phyloP scores from a whole-genome alignment of 92 coral and sea anemone genomes.

The Palythoa grandis region DNA sequence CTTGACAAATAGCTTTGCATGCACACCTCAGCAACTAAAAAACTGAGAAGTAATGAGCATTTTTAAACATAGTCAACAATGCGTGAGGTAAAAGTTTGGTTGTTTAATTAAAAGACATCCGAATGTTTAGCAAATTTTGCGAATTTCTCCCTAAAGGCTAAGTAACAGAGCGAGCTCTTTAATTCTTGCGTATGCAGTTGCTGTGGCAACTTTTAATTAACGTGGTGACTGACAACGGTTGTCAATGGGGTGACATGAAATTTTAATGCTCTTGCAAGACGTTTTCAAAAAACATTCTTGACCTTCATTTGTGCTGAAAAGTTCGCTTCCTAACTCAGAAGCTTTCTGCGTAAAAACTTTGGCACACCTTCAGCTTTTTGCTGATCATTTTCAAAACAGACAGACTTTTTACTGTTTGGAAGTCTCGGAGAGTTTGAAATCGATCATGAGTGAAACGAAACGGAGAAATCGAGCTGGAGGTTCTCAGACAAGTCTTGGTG shows the following conservation, averaged over 20 bases:
- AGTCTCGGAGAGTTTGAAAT: conserved; percentile 1
- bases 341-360: not conserved
- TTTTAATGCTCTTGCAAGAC: conserved; percentile 22
- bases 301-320: conserved; percentile 24
- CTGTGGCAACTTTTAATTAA: conserved; percentile 40
- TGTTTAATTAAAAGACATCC: no score
- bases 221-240: conserved; percentile 41
- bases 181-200: conserved; percentile 40
- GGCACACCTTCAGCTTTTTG: conserved; percentile 2
- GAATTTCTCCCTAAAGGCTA: no score
- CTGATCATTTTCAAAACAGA: not conserved
- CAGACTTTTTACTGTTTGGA: not conserved
- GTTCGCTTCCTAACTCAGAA: conserved; percentile 1
- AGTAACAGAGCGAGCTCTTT: not conserved
- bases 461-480: conserved; percentile 80
- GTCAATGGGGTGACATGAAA: conserved; percentile 35
- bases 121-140: no score
- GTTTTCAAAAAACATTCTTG: conserved; percentile 42
- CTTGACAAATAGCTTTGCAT: no score
- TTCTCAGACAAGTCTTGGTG: conserved; percentile 94
- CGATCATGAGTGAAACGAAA: conserved; percentile 64
- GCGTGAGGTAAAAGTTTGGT: no score
- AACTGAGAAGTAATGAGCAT: no score
- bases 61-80: no score
- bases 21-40: no score